These are phyloP conservation scores for Drosophila prolongata DNA, from an alignment of 2,888 invertebrate genomes.

Conservation along the genomic window DNA sequence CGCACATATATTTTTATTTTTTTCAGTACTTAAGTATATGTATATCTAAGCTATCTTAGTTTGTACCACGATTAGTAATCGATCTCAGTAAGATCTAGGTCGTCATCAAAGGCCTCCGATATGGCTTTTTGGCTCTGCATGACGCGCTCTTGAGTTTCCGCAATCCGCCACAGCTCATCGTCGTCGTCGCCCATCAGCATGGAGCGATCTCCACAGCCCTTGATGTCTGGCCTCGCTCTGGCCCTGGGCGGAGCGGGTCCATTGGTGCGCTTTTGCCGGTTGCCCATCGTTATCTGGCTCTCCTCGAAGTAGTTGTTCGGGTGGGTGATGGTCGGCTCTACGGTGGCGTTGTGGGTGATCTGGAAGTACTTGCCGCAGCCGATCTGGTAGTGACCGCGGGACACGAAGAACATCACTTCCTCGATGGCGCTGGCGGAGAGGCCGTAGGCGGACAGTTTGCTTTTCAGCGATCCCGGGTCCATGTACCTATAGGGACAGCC, in stretches of 20 bases:
- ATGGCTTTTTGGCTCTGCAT: constrained; percentile 74
- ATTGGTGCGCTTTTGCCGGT: constrained; percentile 66
- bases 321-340: constrained; percentile 91
- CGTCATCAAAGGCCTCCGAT: constrained; percentile 80
- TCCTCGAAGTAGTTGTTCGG: constrained; percentile 97
- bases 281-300: constrained; percentile 87
- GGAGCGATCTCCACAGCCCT: constrained; percentile 61
- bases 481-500: constrained; percentile 97
- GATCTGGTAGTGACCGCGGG: constrained; percentile 92
- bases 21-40: neutral
- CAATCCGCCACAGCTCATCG: constrained; percentile 83
- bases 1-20: neutral
- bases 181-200: constrained; percentile 81
- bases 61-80: constrained; percentile 45
- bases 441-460: constrained; percentile 89
- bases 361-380: constrained; percentile 96
- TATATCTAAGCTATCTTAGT: constrained; percentile 8
- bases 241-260: constrained; percentile 41
- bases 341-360: constrained; percentile 87
- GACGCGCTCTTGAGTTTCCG: constrained; percentile 80
- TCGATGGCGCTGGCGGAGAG: constrained; percentile 87
- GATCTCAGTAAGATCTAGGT: constrained; percentile 81
- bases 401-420: constrained; percentile 90
- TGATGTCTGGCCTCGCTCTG: constrained; percentile 52
- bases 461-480: constrained; percentile 89